Base-by-base conservation (phyloP, 1,140 invertebrate genomes). In the Vanessa atalanta region DNA sequence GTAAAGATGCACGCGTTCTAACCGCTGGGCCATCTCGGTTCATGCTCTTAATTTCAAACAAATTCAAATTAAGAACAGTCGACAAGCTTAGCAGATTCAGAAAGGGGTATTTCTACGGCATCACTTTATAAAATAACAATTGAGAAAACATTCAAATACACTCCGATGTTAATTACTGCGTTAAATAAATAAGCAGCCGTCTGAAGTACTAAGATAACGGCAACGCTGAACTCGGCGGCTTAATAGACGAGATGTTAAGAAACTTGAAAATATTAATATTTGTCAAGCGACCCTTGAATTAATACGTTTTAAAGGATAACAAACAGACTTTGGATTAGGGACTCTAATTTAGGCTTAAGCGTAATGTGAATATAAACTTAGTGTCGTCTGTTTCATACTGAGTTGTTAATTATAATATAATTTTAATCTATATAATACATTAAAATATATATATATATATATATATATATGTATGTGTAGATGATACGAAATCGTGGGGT, bases 181-280 rank as follows among this genome's bases (percentile, higher is more conserved):
- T 69, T 74, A 55, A 72, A 73, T 77, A 73, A 73, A 70, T 66
- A 68, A 57, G 6, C 20, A 55, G 47, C 9, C 69, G 76, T 71
- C 76, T 78, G 72, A 74, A 78, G 57, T 67, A 78, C 64, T 68
- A 37, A 71, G 76, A 78, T 75, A 74, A 78, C 69, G 48, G 72
- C 50, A 69, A 47, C 48, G 69, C 72, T 61, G 65, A 72, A 74
- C 50, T 77, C 70, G 63, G 70, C 63, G 67, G 57, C 75, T 73
- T 76, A 69, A 76, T 76, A 65, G 67, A 67, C 47, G 71, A 55
- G 31, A 51, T 65, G 65, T 73, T 67, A 67, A 73, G 71, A 63
- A 73, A 73, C 71, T 73, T 73, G 53, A 72, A 76, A 76, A 72
- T 68, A 76, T 68, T 76, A 76, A 76, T 72, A 67, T 76, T 71